phyloP scores from a whole-genome alignment of 2,888 invertebrate species.

The Dasypolia templi region DNA sequence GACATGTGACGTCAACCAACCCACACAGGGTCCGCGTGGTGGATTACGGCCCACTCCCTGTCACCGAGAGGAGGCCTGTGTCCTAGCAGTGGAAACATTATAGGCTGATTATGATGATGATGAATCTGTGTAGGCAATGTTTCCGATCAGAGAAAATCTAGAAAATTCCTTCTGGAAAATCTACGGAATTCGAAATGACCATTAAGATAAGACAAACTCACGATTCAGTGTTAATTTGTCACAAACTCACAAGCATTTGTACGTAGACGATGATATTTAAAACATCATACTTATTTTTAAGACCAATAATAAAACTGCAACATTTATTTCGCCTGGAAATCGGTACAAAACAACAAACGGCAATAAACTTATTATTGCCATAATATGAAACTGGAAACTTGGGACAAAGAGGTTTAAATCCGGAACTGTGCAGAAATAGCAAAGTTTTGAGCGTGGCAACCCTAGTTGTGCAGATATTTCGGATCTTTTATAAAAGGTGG shows the following conservation, averaged over 20 bases:
- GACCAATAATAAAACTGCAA: background rate
- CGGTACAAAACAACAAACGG: slow-evolving; percentile 8
- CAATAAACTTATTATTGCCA: too few relatives aligned
- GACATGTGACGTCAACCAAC: too few relatives aligned
- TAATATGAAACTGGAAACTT: slow-evolving; percentile 33
- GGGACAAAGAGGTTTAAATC: slow-evolving; percentile 18
- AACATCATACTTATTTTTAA: background rate
- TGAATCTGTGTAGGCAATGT: background rate
- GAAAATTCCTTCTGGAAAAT: background rate
- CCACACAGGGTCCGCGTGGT: too few relatives aligned
- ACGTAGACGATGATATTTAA: background rate
- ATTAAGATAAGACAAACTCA: background rate
- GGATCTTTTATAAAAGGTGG: background rate
- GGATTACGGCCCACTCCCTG: too few relatives aligned
- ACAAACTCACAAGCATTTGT: background rate
- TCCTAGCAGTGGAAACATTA: too few relatives aligned
- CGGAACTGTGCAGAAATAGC: slow-evolving; percentile 16
- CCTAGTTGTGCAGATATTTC: slow-evolving; percentile 10
- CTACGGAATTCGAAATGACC: too few relatives aligned
- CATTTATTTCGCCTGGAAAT: slow-evolving; percentile 7
- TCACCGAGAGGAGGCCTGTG: too few relatives aligned
- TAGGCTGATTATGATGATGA: too few relatives aligned
- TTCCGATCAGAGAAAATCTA: background rate
- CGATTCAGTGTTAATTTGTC: slow-evolving; percentile 1
- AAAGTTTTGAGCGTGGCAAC: slow-evolving; percentile 33